Evolutionary conservation across 2,888 invertebrate species (phyloP).

Genomic region (Busseola fusca): DNA sequence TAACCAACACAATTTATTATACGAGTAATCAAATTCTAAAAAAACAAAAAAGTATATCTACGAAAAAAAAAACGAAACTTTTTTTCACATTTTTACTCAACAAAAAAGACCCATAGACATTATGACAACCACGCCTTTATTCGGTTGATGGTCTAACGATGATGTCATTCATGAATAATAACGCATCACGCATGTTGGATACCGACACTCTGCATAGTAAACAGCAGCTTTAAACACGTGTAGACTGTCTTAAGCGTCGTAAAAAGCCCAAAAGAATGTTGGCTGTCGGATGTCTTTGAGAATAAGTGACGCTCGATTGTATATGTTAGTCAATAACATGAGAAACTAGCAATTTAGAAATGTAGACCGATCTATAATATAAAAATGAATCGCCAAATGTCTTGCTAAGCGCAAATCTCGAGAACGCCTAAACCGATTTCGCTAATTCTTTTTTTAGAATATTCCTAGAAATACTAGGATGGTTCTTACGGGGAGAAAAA

Average conservation of each 20-base stretch:
- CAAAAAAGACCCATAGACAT: slow-evolving; percentile 24
- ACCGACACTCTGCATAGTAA: slow-evolving; percentile 56
- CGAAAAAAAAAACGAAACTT: not conserved
- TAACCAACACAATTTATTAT: not conserved
- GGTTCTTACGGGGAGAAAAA: too few species aligned
- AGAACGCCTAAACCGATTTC: too few species aligned
- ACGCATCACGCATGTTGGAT: slow-evolving; percentile 23
- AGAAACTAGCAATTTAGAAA: not conserved
- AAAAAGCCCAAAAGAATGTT: slow-evolving; percentile 35
- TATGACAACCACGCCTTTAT: slow-evolving; percentile 52
- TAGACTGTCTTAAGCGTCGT: slow-evolving; percentile 14
- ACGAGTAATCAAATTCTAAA: not conserved
- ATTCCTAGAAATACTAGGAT: too few species aligned
- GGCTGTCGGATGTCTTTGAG: not conserved
- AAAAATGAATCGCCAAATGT: too few species aligned
- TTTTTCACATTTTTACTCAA: slow-evolving; percentile 5
- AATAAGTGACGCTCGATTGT: slow-evolving; percentile 1
- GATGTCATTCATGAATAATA: slow-evolving; percentile 59
- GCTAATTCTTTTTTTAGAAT: too few species aligned
- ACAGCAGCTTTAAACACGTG: slow-evolving; percentile 49
- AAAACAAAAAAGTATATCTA: not conserved
- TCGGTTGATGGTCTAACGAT: slow-evolving; percentile 43
- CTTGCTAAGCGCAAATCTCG: too few species aligned
- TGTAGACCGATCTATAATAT: not conserved
- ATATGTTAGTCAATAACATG: not conserved